Conservation (phyloP, 2,797 vertebrate species). For the Hippoglossus hippoglossus region DNA sequence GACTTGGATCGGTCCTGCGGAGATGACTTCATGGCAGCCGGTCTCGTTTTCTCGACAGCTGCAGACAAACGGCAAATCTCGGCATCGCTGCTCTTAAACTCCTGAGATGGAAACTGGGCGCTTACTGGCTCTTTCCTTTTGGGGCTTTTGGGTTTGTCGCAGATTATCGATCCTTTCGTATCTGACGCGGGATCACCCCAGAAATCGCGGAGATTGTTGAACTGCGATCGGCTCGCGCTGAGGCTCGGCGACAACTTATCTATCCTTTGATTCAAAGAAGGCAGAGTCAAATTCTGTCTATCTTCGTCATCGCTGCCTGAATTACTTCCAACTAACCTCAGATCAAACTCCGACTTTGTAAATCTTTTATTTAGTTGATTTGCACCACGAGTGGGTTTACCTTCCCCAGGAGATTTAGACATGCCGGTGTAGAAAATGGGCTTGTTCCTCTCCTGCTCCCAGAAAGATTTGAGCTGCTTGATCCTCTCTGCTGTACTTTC, state of each 20-base stretch:
- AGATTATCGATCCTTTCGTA: constrained; percentile 35
- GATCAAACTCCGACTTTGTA: constrained; percentile 83
- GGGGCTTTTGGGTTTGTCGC: constrained; percentile 69
- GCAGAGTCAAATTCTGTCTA: constrained; percentile 76
- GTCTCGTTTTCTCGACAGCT: constrained; percentile 59
- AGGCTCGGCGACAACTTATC: constrained; percentile 79
- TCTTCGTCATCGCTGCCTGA: constrained; percentile 61
- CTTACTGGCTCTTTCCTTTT: constrained; percentile 58
- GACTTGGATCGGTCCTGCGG: constrained; percentile 53
- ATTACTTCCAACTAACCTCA: constrained; percentile 68
- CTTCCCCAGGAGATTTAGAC: constrained; percentile 52
- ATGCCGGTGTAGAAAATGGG: constrained; percentile 47
- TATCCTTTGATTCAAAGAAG: constrained; percentile 84
- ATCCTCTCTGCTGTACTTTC: constrained; percentile 75
- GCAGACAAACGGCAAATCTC: constrained; percentile 51
- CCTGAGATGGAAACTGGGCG: constrained; percentile 53
- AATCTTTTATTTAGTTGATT: constrained; percentile 79
- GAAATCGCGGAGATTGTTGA: constrained; percentile 90
- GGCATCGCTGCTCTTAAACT: constrained; percentile 49
- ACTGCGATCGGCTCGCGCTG: constrained; percentile 81
- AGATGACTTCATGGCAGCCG: constrained; percentile 40
- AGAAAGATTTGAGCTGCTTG: constrained; percentile 78
- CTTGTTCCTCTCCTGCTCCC: constrained; percentile 81
- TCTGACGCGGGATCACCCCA: constrained; percentile 85
- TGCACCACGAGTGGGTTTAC: constrained; percentile 38